Evolutionary conservation across 1,140 invertebrate species (phyloP).

Genomic region (Muscidifurax raptorellus): DNA sequence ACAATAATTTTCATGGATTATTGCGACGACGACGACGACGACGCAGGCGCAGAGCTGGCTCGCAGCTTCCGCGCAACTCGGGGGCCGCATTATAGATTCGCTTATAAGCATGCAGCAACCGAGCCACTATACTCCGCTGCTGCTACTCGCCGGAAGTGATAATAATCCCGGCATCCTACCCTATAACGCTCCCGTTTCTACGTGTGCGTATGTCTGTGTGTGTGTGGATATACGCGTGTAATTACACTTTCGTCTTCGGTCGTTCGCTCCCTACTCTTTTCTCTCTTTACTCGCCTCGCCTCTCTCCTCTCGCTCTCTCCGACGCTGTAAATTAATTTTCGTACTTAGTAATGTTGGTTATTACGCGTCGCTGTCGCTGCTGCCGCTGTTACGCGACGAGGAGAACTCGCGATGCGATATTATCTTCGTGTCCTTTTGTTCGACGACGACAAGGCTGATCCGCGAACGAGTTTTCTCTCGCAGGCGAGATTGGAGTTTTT

Average conservation of each 20-base stretch:
- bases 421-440: background rate
- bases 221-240: background rate
- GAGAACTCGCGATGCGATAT: too few species aligned
- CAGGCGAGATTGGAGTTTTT: background rate
- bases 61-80: constrained; percentile 58
- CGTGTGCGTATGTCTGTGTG: background rate
- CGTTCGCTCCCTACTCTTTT: background rate
- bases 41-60: constrained; percentile 51
- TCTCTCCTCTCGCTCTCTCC: constrained; percentile 55
- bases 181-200: background rate
- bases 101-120: constrained; percentile 50
- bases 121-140: background rate
- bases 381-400: background rate
- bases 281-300: constrained; percentile 52
- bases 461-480: background rate
- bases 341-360: constrained; percentile 25
- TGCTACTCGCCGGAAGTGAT: constrained; percentile 61
- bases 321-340: constrained; percentile 43
- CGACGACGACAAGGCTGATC: background rate
- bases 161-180: constrained; percentile 59
- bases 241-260: constrained; percentile 26
- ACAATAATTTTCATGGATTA: constrained; percentile 44
- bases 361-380: constrained; percentile 22
- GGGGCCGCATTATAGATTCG: constrained; percentile 59
- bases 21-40: constrained; percentile 30